Base-by-base conservation (phyloP, 2,797 vertebrate species). In the Oreortyx pictus region DNA sequence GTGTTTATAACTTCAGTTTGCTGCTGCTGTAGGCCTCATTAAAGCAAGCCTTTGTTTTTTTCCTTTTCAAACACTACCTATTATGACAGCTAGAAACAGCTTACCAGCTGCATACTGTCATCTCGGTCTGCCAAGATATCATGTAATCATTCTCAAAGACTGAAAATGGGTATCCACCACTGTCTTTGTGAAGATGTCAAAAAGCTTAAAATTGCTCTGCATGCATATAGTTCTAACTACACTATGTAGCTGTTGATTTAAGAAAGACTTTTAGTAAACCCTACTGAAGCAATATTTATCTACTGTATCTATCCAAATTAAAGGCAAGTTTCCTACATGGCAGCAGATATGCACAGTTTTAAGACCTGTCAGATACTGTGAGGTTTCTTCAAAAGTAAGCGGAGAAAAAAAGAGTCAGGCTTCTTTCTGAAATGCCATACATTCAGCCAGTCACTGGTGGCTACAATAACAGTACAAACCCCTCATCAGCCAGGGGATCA, bases 51-150 rank as follows among this genome's bases (percentile, higher is more conserved):
- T 96, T 97, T 96, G 92, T 94, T 96, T 95, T 95, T 44, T 94
- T 92, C 72, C 70, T 94, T 97, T 95, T 97, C 95, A 96, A 92
- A 94, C 76, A 86, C 88, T 94, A 90, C 79, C 80, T 94, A 82
- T 95, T 95, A 97, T 96, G 95, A 96, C 96, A 96, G 93, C 88
- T 97, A 94, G 82, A 96, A 96, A 89, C 82, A 89, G 88, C 88
- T 94, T 94, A 94, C 82, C 82, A 94, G 94, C 94, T 96, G 88
- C 89, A 94, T 75, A 80, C 94, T 96, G 95, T 96, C 96, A 96
- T 95, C 83, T 91, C 46, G 43, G 78, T 85, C 90, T 93, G 88
- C 91, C 96, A 92, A 92, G 75, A 89, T 95, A 87, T 92, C 95
- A 95, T 95, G 94, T 96, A 96, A 95, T 96, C 94, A 95, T 94